Conservation (phyloP, 2,113 vertebrate genomes). For the Anhinga anhinga region DNA sequence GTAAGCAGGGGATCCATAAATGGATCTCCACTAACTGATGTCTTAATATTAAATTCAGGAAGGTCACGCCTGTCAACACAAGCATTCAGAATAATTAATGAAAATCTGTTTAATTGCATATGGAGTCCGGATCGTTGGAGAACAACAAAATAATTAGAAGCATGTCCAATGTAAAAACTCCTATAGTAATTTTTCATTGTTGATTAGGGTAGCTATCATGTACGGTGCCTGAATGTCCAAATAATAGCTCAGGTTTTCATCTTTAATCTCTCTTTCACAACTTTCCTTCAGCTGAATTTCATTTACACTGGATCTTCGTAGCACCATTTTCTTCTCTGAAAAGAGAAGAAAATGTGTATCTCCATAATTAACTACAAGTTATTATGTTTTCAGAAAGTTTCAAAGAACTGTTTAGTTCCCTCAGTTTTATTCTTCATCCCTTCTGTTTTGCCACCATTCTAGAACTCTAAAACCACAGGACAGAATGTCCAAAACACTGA, state of each 20-base stretch:
- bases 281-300: background rate
- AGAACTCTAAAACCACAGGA: background rate
- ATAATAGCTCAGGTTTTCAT: background rate
- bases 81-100: constrained; percentile 19
- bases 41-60: constrained; percentile 37
- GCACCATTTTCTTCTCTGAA: background rate
- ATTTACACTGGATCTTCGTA: background rate
- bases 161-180: background rate
- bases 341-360: too few relatives aligned
- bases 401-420: background rate
- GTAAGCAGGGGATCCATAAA: background rate
- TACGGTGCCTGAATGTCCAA: background rate
- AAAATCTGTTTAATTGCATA: constrained; percentile 22
- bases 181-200: background rate
- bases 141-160: constrained; percentile 27
- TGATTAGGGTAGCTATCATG: background rate
- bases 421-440: background rate
- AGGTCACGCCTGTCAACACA: constrained; percentile 21
- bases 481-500: background rate
- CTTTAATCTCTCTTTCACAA: background rate
- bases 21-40: background rate
- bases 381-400: background rate
- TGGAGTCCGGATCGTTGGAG: background rate
- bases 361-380: background rate
- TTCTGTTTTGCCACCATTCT: background rate